phyloP scores from a whole-genome alignment of 1,140 invertebrate genomes.

The Trachymyrmex cornetzi region DNA sequence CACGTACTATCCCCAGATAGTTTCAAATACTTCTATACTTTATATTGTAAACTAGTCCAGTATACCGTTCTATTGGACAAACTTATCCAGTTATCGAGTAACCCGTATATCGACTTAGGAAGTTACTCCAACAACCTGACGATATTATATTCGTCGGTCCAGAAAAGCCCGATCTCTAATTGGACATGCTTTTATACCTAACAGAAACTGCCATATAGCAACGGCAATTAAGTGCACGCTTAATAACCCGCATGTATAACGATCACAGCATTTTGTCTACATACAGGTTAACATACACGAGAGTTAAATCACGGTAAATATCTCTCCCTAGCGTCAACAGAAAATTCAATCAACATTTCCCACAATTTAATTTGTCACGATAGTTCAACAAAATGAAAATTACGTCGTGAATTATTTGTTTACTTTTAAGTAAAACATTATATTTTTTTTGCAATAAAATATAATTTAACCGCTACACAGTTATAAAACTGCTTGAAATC shows the following conservation, averaged over 20 bases:
- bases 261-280: constrained; percentile 9
- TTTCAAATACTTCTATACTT: background rate
- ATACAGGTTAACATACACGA: background rate
- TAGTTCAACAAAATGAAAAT: constrained; percentile 1
- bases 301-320: constrained; percentile 15
- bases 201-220: constrained; percentile 11
- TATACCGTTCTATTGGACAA: background rate
- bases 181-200: constrained; percentile 31
- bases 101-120: constrained; percentile 40
- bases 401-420: background rate
- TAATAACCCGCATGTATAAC: constrained; percentile 34
- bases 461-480: background rate
- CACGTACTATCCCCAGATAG: too few relatives aligned
- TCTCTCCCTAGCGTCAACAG: background rate
- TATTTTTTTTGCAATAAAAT: background rate
- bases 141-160: constrained; percentile 7
- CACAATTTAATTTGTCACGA: background rate
- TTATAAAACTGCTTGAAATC: background rate
- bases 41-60: background rate
- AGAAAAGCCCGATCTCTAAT: constrained; percentile 58
- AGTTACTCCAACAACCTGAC: constrained; percentile 12
- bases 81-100: constrained; percentile 39
- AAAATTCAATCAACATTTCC: background rate
- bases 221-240: constrained; percentile 37
- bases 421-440: background rate